Percentiles rank a stretch among this genome's conserved stretches.
Evolutionary conservation across 1,140 invertebrate genomes (phyloP).

Genomic region (Drosophila lacteicornis): DNA sequence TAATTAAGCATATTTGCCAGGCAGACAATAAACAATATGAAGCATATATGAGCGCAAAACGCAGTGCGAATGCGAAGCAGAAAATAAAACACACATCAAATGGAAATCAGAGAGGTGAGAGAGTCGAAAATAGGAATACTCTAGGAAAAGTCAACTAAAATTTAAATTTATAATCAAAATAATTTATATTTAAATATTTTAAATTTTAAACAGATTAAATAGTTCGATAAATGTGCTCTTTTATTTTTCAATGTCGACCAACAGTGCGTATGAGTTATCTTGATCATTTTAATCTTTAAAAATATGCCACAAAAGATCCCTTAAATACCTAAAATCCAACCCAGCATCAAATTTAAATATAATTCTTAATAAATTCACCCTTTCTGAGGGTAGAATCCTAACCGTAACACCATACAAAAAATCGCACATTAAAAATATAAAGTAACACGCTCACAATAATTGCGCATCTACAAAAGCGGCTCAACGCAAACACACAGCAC

Average conservation of each 20-base stretch:
- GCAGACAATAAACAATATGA: slow-evolving; percentile 53
- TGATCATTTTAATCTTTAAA: neutral
- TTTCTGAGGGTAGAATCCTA: slow-evolving; percentile 33
- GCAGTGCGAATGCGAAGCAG: slow-evolving; percentile 61
- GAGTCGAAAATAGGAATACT: slow-evolving; percentile 19
- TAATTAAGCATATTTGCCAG: slow-evolving; percentile 82
- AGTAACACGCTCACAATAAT: slow-evolving; percentile 83
- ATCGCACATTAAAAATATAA: slow-evolving; percentile 66
- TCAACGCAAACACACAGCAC: slow-evolving; percentile 45
- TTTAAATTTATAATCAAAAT: too few relatives aligned
- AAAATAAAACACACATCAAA: slow-evolving; percentile 19
- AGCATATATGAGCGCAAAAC: slow-evolving; percentile 57
- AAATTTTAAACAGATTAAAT: too few relatives aligned
- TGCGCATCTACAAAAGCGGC: slow-evolving; percentile 75
- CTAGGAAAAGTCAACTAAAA: slow-evolving; percentile 13
- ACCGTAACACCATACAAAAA: slow-evolving; percentile 37
- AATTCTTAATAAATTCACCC: neutral
- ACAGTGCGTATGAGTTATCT: slow-evolving; percentile 7
- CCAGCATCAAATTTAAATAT: neutral
- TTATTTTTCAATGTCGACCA: too few relatives aligned
- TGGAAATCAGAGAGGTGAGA: neutral
- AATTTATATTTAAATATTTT: too few relatives aligned
- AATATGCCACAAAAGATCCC: slow-evolving; percentile 9
- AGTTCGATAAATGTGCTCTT: too few relatives aligned
- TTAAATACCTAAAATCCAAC: neutral